Conservation (phyloP, 2,888 invertebrate genomes). For the Dascillus cervinus region DNA sequence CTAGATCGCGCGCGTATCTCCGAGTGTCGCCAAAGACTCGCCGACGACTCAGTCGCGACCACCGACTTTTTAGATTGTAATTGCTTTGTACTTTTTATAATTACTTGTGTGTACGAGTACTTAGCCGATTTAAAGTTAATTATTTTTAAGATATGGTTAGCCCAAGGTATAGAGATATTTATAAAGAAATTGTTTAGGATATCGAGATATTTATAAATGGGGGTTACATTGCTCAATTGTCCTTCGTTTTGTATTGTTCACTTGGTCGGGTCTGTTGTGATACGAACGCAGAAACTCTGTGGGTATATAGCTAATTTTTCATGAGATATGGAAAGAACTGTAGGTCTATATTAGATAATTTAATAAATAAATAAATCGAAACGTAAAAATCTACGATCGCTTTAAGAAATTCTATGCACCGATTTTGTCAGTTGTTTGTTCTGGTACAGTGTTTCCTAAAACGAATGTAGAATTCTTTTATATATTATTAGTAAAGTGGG, state of each 20-base stretch:
- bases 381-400: slow-evolving; percentile 19
- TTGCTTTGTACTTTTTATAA: slow-evolving; percentile 45
- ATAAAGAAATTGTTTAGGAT: slow-evolving; percentile 36
- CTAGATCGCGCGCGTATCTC: slow-evolving; percentile 12
- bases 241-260: slow-evolving; percentile 27
- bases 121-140: slow-evolving; percentile 37
- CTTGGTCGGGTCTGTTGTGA: slow-evolving; percentile 36
- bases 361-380: slow-evolving; percentile 19
- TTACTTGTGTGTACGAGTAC: slow-evolving; percentile 30
- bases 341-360: slow-evolving; percentile 46
- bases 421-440: slow-evolving; percentile 20
- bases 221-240: slow-evolving; percentile 40
- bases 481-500: slow-evolving; percentile 17
- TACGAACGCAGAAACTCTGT: slow-evolving; percentile 25
- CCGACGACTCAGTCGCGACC: slow-evolving; percentile 16
- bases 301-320: slow-evolving; percentile 36
- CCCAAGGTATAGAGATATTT: slow-evolving; percentile 30
- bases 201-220: slow-evolving; percentile 35
- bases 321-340: slow-evolving; percentile 41
- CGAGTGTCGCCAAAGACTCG: slow-evolving; percentile 13
- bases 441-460: slow-evolving; percentile 19
- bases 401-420: slow-evolving; percentile 22
- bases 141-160: slow-evolving; percentile 38
- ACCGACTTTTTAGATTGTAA: slow-evolving; percentile 26
- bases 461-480: slow-evolving; percentile 17